These are phyloP conservation scores for Oncorhynchus tshawytscha DNA, from an alignment of 2,113 vertebrate species.

Conservation along the genomic window DNA sequence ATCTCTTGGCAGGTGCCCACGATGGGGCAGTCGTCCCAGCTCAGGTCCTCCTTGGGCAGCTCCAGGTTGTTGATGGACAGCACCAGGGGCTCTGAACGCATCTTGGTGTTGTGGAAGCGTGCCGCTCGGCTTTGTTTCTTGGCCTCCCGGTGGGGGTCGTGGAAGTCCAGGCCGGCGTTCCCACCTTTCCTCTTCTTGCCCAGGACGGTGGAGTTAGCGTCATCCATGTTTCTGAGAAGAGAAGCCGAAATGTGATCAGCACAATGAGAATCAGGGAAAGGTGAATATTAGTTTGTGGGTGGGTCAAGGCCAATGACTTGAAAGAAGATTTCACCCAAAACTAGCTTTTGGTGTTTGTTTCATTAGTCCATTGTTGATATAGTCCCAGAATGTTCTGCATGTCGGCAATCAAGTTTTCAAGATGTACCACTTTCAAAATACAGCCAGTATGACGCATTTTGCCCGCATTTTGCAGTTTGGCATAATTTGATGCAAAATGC, in stretches of 20 bases:
- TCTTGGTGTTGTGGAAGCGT: slow-evolving; percentile 87
- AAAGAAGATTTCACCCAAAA: too few species aligned
- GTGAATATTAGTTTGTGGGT: too few species aligned
- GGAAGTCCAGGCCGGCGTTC: slow-evolving; percentile 78
- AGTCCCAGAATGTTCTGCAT: too few species aligned
- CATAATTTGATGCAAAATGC: too few species aligned
- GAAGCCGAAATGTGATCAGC: neutral
- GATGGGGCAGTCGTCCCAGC: slow-evolving; percentile 91
- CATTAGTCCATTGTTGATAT: too few species aligned
- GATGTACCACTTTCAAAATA: too few species aligned
- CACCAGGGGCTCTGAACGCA: slow-evolving; percentile 85
- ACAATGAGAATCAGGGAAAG: too few species aligned
- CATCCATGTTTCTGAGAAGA: slow-evolving; percentile 68
- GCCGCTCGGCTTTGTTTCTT: slow-evolving; percentile 88
- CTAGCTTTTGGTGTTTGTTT: too few species aligned
- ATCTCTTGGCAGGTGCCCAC: slow-evolving; percentile 87
- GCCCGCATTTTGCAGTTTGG: too few species aligned
- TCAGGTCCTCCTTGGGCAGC: slow-evolving; percentile 75
- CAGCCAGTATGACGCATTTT: too few species aligned
- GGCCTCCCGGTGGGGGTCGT: slow-evolving; percentile 85
- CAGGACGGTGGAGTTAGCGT: slow-evolving; percentile 48
- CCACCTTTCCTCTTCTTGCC: slow-evolving; percentile 81
- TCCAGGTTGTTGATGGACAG: slow-evolving; percentile 81
- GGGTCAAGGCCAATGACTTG: too few species aligned
- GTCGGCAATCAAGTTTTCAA: too few species aligned